These are phyloP conservation scores for Leptoteleia sp. DNA, from an alignment of 1,140 invertebrate species.

Conservation along the genomic window DNA sequence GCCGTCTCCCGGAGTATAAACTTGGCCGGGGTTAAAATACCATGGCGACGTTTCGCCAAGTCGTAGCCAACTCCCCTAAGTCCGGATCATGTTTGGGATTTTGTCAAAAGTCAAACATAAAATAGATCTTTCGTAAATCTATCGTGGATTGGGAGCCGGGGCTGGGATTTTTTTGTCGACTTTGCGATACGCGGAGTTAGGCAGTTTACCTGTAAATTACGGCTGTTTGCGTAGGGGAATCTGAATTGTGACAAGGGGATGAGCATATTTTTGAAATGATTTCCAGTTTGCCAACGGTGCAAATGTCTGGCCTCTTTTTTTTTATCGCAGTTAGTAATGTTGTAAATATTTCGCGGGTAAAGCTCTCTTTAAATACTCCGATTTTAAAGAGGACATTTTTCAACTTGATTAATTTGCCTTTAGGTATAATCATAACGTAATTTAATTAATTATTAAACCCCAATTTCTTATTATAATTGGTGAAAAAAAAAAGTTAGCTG, in stretches of 20 bases:
- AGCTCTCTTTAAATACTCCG: too few relatives aligned
- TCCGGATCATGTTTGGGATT: conserved; percentile 54
- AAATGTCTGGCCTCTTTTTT: too few relatives aligned
- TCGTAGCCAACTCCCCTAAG: conserved; percentile 39
- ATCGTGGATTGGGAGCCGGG: conserved; percentile 31
- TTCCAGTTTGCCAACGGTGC: too few relatives aligned
- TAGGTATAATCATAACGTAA: too few relatives aligned
- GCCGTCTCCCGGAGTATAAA: conserved; percentile 40
- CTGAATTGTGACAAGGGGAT: background rate
- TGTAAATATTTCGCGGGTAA: too few relatives aligned
- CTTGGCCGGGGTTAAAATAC: conserved; percentile 44
- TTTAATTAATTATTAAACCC: too few relatives aligned
- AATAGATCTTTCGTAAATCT: conserved; percentile 52
- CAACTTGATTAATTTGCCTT: too few relatives aligned
- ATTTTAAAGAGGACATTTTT: too few relatives aligned
- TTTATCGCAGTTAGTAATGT: too few relatives aligned
- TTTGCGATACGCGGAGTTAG: background rate
- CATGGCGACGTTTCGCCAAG: conserved; percentile 37
- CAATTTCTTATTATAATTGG: too few relatives aligned
- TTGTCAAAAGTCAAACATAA: conserved; percentile 52
- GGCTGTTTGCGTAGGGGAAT: background rate
- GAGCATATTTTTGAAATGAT: background rate
- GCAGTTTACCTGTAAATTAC: conserved; percentile 8
- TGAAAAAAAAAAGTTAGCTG: too few relatives aligned
- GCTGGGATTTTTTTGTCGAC: conserved; percentile 10